phyloP scores from a whole-genome alignment of 2,113 vertebrate species.

The Brachirus orientalis region DNA sequence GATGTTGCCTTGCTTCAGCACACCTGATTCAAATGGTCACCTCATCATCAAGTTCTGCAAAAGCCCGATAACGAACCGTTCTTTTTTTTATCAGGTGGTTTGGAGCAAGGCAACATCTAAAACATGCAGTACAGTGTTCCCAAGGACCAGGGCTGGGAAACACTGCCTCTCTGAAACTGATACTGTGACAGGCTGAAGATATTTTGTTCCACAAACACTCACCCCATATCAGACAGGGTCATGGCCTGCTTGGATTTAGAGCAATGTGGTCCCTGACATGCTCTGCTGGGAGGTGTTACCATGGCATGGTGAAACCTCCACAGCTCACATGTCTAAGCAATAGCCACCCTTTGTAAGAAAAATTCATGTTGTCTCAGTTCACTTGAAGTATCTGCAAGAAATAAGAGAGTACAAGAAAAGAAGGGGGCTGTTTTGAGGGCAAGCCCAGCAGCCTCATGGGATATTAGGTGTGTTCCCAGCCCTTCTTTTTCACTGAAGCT shows the following conservation, averaged over 20 bases:
- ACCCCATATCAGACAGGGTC: slow-evolving; percentile 69
- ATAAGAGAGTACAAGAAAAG: slow-evolving; percentile 20
- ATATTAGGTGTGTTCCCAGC: slow-evolving; percentile 67
- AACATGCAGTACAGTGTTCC: too few species aligned
- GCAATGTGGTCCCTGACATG: slow-evolving; percentile 30
- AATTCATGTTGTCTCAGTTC: background rate
- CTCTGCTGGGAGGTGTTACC: slow-evolving; percentile 62
- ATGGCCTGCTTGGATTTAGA: slow-evolving; percentile 49
- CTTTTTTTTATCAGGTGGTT: too few species aligned
- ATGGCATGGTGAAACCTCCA: slow-evolving; percentile 52
- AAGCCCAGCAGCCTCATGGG: slow-evolving; percentile 61
- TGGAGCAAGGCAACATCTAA: too few species aligned
- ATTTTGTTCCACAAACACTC: slow-evolving; percentile 61
- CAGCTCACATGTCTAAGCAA: slow-evolving; percentile 41
- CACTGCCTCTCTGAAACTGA: slow-evolving; percentile 23
- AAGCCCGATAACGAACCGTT: too few species aligned
- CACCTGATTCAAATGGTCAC: too few species aligned
- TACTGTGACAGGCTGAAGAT: slow-evolving; percentile 62
- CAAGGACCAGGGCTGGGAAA: too few species aligned
- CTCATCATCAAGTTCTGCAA: too few species aligned
- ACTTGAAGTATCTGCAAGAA: slow-evolving; percentile 27
- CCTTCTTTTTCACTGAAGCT: slow-evolving; percentile 63
- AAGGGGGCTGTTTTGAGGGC: slow-evolving; percentile 41
- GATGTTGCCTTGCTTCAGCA: too few species aligned
- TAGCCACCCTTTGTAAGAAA: slow-evolving; percentile 9